Evolutionary conservation across 2,888 invertebrate genomes (phyloP).

Genomic region (Sinopyrophorus schimmeli): DNA sequence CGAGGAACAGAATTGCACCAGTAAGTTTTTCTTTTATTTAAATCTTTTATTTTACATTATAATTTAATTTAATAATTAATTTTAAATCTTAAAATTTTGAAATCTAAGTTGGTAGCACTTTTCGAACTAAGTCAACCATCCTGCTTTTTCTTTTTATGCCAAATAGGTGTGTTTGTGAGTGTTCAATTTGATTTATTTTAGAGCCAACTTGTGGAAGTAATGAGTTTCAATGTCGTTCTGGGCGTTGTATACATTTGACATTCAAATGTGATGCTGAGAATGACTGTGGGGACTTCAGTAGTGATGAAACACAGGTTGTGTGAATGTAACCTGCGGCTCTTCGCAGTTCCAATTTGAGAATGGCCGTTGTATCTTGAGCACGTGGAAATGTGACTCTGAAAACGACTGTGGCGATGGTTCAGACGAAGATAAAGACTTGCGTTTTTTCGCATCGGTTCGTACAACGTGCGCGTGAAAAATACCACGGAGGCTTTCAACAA

Average conservation of each 20-base stretch:
- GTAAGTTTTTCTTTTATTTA: conserved; percentile 63
- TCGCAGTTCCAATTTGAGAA: conserved; percentile 93
- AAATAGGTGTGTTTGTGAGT: too few relatives aligned
- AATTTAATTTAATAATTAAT: too few relatives aligned
- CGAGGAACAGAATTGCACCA: conserved; percentile 92
- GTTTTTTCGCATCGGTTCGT: conserved; percentile 86
- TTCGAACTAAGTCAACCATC: too few relatives aligned
- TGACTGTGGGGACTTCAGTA: conserved; percentile 94
- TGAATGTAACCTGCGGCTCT: conserved; percentile 88
- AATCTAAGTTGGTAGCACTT: too few relatives aligned
- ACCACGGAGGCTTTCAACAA: conserved; percentile 92
- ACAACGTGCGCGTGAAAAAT: conserved; percentile 92
- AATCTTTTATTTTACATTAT: too few relatives aligned
- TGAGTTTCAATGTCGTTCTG: conserved; percentile 92
- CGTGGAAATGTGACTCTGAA: conserved; percentile 95
- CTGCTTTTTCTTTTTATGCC: too few relatives aligned
- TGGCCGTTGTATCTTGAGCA: conserved; percentile 87
- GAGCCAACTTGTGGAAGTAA: conserved; percentile 87
- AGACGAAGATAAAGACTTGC: conserved; percentile 92
- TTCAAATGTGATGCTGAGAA: conserved; percentile 95
- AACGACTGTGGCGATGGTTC: conserved; percentile 96
- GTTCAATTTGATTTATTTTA: too few relatives aligned
- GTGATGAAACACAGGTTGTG: conserved; percentile 90
- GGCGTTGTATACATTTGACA: conserved; percentile 86
- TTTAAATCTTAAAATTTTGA: too few relatives aligned